These are phyloP conservation scores for Coelopa frigida DNA, from an alignment of 1,140 invertebrate genomes.

Conservation along the genomic window DNA sequence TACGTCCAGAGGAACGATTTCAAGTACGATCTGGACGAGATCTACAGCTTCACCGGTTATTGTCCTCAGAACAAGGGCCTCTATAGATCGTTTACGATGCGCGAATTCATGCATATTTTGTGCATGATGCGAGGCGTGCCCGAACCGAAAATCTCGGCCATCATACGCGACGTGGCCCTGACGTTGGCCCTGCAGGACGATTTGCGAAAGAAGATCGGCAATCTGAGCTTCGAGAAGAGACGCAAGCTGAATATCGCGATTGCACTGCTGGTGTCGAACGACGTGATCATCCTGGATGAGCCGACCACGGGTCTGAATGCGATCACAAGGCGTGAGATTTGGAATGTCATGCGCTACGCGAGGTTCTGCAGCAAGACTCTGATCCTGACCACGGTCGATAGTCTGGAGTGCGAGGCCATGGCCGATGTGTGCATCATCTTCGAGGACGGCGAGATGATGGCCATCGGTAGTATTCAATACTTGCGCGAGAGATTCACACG, in stretches of 20 bases:
- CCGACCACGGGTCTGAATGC: constrained; percentile 29
- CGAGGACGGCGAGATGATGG: constrained; percentile 69
- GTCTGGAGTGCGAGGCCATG: constrained; percentile 92
- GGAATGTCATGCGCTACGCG: constrained; percentile 31
- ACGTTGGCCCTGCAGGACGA: constrained; percentile 30
- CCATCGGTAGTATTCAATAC: constrained; percentile 53
- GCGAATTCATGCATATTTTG: constrained; percentile 29
- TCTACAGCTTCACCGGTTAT: constrained; percentile 27
- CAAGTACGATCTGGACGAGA: constrained; percentile 27
- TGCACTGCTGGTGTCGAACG: constrained; percentile 27
- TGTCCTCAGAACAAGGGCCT: constrained; percentile 27
- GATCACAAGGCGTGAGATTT: constrained; percentile 28
- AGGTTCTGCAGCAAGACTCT: constrained; percentile 58
- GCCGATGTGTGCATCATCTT: constrained; percentile 89
- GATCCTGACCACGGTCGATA: constrained; percentile 88
- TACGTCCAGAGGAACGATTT: constrained; percentile 30
- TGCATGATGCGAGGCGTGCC: constrained; percentile 34
- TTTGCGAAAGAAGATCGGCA: constrained; percentile 27
- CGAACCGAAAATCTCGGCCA: constrained; percentile 22
- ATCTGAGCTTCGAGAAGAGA: constrained; percentile 22
- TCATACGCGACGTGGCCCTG: constrained; percentile 27
- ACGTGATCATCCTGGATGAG: constrained; percentile 30
- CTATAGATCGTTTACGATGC: constrained; percentile 19
- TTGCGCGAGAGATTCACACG: constrained; percentile 31
- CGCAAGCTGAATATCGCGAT: constrained; percentile 32